Evolutionary conservation across 2,113 vertebrate species (phyloP).

Genomic region (Turnix velox): DNA sequence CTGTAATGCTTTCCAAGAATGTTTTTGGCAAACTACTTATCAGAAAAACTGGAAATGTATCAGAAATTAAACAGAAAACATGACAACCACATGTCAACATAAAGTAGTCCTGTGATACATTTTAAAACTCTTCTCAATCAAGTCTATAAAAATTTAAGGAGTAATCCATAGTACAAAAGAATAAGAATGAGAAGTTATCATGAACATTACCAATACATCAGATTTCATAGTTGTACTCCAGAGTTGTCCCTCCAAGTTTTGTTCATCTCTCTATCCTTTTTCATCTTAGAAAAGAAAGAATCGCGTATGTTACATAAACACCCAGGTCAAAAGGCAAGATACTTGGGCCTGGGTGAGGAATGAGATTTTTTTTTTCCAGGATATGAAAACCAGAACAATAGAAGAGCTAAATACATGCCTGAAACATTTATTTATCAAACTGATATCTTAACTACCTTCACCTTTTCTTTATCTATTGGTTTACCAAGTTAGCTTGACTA

Average conservation of each 20-base stretch:
- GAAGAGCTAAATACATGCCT: not conserved
- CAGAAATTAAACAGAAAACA: slow-evolving; percentile 60
- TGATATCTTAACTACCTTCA: not conserved
- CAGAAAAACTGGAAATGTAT: slow-evolving; percentile 46
- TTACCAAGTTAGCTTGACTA: not conserved
- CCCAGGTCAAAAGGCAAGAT: not conserved
- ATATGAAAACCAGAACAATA: not conserved
- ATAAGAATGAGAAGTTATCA: slow-evolving; percentile 27
- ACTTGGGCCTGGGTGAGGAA: not conserved
- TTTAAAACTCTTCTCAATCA: slow-evolving; percentile 61
- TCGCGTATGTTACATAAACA: not conserved
- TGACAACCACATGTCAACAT: slow-evolving; percentile 54
- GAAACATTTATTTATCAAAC: not conserved
- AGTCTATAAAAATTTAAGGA: slow-evolving; percentile 53
- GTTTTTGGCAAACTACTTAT: slow-evolving; percentile 23
- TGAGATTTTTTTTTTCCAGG: not conserved
- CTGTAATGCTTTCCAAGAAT: slow-evolving; percentile 21
- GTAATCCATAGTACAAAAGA: slow-evolving; percentile 20
- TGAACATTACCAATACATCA: not conserved
- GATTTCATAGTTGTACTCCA: slow-evolving; percentile 2
- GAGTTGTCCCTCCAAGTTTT: not conserved
- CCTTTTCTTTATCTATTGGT: not conserved
- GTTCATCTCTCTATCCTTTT: not conserved
- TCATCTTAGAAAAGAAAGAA: not conserved
- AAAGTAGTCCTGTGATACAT: slow-evolving; percentile 44